Evolutionary conservation across 2,113 vertebrate species (phyloP).

Genomic region (Nannospalax galili): DNA sequence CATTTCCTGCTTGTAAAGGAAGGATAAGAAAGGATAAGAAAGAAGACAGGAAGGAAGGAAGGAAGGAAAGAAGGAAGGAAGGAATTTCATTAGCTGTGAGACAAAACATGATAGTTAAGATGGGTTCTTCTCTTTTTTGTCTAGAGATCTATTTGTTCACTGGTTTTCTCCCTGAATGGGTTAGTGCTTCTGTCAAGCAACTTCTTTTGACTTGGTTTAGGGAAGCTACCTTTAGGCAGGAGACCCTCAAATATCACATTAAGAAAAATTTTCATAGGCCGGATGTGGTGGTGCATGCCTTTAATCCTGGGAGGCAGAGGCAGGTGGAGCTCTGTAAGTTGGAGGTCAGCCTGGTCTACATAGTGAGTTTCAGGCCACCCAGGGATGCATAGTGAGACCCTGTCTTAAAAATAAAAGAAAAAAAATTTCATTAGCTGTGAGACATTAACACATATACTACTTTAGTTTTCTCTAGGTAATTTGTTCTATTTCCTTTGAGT

Average conservation of each 20-base stretch:
- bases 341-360: too few species aligned
- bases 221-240: slow-evolving; percentile 7
- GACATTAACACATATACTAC: background rate
- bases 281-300: too few species aligned
- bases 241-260: background rate
- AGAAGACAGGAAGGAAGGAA: background rate
- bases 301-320: too few species aligned
- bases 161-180: background rate
- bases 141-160: slow-evolving; percentile 24
- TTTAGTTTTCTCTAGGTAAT: slow-evolving; percentile 42
- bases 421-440: slow-evolving; percentile 10
- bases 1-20: too few species aligned
- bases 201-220: slow-evolving; percentile 41
- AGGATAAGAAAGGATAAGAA: background rate
- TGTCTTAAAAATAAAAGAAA: too few species aligned
- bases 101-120: background rate
- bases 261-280: too few species aligned
- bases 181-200: slow-evolving; percentile 2
- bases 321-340: too few species aligned
- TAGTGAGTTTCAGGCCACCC: too few species aligned
- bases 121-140: background rate
- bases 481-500: slow-evolving; percentile 12
- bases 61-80: background rate
- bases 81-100: background rate
- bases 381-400: too few species aligned